Percentiles rank a stretch among this genome's conserved stretches.
phyloP scores from a whole-genome alignment of 1,140 invertebrate genomes.

The Pachyrhynchus sulphureomaculatus region DNA sequence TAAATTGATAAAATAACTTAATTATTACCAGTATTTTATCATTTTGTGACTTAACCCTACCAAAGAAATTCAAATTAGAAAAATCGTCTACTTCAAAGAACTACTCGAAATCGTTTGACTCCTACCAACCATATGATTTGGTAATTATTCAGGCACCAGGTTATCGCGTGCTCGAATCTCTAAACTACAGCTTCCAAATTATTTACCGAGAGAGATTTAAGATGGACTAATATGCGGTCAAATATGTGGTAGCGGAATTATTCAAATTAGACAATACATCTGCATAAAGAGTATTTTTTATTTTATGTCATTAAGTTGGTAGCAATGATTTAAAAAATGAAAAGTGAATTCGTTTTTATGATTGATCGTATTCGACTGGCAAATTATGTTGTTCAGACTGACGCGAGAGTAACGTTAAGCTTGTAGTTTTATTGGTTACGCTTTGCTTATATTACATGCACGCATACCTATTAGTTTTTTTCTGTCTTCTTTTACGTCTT shows the following conservation, averaged over 20 bases:
- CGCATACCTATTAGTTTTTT: not conserved
- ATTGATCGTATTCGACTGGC: conserved; percentile 12
- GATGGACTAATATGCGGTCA: not conserved
- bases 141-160: conserved; percentile 6
- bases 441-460: conserved; percentile 2
- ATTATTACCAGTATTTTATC: too few relatives aligned
- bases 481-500: too few relatives aligned
- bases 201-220: not conserved
- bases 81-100: not conserved
- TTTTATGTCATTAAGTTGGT: conserved; percentile 5
- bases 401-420: not conserved
- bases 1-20: too few relatives aligned
- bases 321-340: conserved; percentile 9
- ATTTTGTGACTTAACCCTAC: too few relatives aligned
- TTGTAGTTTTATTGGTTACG: not conserved
- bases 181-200: conserved; percentile 2
- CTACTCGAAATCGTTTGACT: not conserved
- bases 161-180: conserved; percentile 22
- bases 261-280: conserved; percentile 10
- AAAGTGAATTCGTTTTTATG: conserved; percentile 19
- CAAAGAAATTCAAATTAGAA: too few relatives aligned
- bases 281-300: conserved; percentile 23
- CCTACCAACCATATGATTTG: not conserved
- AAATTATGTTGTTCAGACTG: not conserved
- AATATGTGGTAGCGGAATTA: conserved; percentile 1